Base-by-base conservation (phyloP, 37 sponge, comb jelly and placozoan species). In the Halisarca cf. caerulea region DNA sequence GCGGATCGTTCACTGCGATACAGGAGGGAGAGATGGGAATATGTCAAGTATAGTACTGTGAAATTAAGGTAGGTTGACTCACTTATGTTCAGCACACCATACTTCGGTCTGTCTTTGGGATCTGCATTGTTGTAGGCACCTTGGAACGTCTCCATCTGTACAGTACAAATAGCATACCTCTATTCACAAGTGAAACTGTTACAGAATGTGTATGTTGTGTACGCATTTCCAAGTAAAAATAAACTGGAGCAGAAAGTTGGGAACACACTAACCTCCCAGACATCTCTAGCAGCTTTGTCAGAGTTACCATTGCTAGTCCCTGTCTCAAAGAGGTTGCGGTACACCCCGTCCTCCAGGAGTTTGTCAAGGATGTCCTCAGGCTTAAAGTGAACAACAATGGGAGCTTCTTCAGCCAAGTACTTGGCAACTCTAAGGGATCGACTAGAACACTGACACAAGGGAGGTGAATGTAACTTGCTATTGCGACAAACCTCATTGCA, bases 291-390 rank as follows among this genome's bases (percentile, higher is more conserved):
- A 71, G 23, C 4, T 36, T 34, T 33, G 8, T 71, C 30, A 37
- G 37, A 34, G 18, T 37, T 71, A 15, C 72, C 72, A 71, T 37
- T 37, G 30, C 72, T 71, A 18, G 40, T 36, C 8, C 41, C 72
- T 30, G 72, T 71, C 72, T 71, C 72, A 71, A 71, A 71, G 20
- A 71, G 40, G 41, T 71, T 71, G 20, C 72, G 37, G 18, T 71
- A 71, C 23, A 30, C 32, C 21, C 32, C 30, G 41, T 71, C 72
- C 8, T 33, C 21, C 21, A 37, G 40, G 20, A 71, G 37, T 34
- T 33, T 71, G 7, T 7, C 8, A 6, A 71, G 40, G 32, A 71
- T 71, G 32, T 71, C 41, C 39, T 71, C 72, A 17, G 40, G 40
- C 30, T 71, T 71, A 18, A 71, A 37, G 39, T 71, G 72, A 18